phyloP scores from a whole-genome alignment of 2,888 invertebrate genomes.

The Stramonita haemastoma region DNA sequence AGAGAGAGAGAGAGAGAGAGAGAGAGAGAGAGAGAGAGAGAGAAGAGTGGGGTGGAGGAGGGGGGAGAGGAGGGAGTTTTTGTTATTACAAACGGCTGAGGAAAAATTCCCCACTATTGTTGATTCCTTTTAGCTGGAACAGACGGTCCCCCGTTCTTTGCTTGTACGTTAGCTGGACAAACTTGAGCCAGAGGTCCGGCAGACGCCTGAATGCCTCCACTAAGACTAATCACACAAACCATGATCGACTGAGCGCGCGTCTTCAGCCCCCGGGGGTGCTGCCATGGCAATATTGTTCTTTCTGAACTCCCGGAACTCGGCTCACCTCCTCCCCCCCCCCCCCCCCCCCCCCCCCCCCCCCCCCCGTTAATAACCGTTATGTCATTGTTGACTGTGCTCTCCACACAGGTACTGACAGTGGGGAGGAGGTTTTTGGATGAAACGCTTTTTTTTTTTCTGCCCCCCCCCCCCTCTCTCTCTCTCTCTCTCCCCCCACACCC shows the following conservation, averaged over 20 bases:
- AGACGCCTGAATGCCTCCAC: neutral
- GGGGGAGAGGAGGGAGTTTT: neutral
- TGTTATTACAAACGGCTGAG: neutral
- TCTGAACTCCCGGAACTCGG: too few relatives aligned
- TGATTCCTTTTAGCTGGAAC: too few relatives aligned
- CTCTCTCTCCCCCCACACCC: too few relatives aligned
- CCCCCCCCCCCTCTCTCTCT: too few relatives aligned
- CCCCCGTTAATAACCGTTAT: neutral
- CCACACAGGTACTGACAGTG: neutral
- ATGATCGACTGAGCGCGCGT: neutral
- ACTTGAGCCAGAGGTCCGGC: neutral
- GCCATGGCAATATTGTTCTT: conserved; percentile 15
- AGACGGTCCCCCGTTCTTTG: neutral
- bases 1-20: too few relatives aligned
- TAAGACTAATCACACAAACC: conserved; percentile 7
- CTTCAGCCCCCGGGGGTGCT: neutral
- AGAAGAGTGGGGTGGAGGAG: neutral
- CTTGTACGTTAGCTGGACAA: neutral
- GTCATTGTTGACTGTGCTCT: neutral
- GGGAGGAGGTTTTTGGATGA: too few relatives aligned
- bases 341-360: neutral
- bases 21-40: neutral
- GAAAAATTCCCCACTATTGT: neutral
- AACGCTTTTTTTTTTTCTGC: too few relatives aligned
- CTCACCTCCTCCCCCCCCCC: too few relatives aligned